Conservation (phyloP, 2,113 vertebrate genomes). For the Saccopteryx bilineata region DNA sequence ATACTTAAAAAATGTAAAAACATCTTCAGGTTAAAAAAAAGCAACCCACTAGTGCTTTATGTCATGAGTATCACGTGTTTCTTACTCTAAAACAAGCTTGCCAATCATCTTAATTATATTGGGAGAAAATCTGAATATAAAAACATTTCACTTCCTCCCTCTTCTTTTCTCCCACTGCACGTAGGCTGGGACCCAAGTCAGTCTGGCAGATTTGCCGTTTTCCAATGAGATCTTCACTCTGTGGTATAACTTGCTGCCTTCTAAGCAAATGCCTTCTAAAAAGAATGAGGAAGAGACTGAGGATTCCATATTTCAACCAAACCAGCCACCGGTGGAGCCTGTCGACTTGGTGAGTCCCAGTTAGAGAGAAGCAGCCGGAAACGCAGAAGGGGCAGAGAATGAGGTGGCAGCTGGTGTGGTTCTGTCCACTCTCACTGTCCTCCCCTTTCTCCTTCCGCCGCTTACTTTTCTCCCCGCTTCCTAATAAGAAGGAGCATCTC, state of each 20-base stretch:
- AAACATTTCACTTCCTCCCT: slow-evolving; percentile 24
- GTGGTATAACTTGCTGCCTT: slow-evolving; percentile 91
- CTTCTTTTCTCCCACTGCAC: not conserved
- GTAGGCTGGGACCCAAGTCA: slow-evolving; percentile 91
- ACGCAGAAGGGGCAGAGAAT: not conserved
- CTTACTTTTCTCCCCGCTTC: not conserved
- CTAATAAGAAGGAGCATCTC: not conserved
- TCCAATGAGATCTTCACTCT: slow-evolving; percentile 85
- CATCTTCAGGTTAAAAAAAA: not conserved
- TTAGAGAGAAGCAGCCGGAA: not conserved
- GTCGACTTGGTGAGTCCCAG: slow-evolving; percentile 88
- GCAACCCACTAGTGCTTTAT: not conserved
- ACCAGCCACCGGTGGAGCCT: slow-evolving; percentile 69
- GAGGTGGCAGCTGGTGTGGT: accelerated
- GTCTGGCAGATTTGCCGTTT: slow-evolving; percentile 88
- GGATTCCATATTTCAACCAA: slow-evolving; percentile 74
- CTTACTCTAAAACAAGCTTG: not conserved
- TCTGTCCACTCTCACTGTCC: accelerated
- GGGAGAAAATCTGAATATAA: slow-evolving; percentile 17
- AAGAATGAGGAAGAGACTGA: slow-evolving; percentile 80
- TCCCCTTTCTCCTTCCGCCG: not conserved
- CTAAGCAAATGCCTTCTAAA: slow-evolving; percentile 83
- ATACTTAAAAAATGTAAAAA: not conserved
- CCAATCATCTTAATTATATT: not conserved
- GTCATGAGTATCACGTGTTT: not conserved